phyloP scores from a whole-genome alignment of 2,888 invertebrate genomes.

The Myopa tessellatipennis region DNA sequence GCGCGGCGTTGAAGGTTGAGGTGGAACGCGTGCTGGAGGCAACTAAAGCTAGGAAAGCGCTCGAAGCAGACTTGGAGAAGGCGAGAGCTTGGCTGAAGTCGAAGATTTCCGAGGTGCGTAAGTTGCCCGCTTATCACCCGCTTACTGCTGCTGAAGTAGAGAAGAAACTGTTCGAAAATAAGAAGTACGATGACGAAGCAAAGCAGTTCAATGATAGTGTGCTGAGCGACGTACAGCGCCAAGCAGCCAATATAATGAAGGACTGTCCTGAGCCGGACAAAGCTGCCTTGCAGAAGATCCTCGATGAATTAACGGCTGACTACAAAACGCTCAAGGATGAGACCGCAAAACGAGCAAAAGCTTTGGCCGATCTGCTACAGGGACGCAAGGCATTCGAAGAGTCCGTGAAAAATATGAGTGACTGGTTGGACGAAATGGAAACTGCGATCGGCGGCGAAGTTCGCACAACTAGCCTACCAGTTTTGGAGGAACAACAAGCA shows the following conservation, averaged over 20 bases:
- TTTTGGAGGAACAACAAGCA: slow-evolving; percentile 87
- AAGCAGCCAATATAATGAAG: slow-evolving; percentile 80
- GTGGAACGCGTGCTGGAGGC: slow-evolving; percentile 78
- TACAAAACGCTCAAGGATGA: slow-evolving; percentile 80
- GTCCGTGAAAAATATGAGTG: slow-evolving; percentile 82
- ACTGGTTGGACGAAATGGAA: slow-evolving; percentile 93
- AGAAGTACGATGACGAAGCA: slow-evolving; percentile 80
- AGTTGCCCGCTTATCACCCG: slow-evolving; percentile 79
- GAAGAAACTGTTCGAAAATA: slow-evolving; percentile 81
- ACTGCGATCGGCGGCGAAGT: slow-evolving; percentile 85
- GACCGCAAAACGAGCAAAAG: slow-evolving; percentile 78
- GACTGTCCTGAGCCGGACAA: slow-evolving; percentile 83
- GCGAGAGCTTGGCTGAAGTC: slow-evolving; percentile 84
- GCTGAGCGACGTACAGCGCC: slow-evolving; percentile 80
- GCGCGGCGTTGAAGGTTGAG: slow-evolving; percentile 78
- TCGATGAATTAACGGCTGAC: slow-evolving; percentile 78
- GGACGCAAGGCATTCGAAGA: slow-evolving; percentile 85
- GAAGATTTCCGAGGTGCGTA: slow-evolving; percentile 80
- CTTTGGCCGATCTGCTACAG: slow-evolving; percentile 79
- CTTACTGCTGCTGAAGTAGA: slow-evolving; percentile 86
- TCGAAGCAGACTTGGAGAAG: slow-evolving; percentile 83
- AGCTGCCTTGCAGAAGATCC: slow-evolving; percentile 74
- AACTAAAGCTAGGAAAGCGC: slow-evolving; percentile 78
- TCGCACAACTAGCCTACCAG: slow-evolving; percentile 81
- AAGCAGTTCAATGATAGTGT: slow-evolving; percentile 81